phyloP scores from a whole-genome alignment of 2,797 vertebrate genomes.

The Euthynnus affinis region DNA sequence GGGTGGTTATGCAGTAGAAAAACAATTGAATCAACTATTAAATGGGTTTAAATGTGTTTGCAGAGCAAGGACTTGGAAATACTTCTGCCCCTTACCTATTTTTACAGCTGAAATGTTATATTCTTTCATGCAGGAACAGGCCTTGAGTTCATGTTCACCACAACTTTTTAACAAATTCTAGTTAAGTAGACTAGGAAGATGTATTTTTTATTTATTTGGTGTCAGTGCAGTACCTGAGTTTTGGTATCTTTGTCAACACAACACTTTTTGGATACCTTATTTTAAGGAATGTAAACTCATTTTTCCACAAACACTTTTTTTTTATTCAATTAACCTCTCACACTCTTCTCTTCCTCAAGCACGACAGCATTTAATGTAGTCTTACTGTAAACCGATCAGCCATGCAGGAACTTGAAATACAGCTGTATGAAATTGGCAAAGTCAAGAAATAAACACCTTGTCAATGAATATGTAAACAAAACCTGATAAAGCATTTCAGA shows the following conservation, averaged over 20 bases:
- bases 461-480: background rate
- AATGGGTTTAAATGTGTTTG: background rate
- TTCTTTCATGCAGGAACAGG: background rate
- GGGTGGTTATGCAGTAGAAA: too few species aligned
- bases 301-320: background rate
- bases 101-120: background rate
- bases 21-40: background rate
- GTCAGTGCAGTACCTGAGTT: background rate
- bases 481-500: background rate
- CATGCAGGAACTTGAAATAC: background rate
- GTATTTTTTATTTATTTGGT: background rate
- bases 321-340: background rate
- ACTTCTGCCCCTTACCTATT: background rate
- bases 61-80: background rate
- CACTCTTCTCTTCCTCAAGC: background rate
- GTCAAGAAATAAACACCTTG: background rate
- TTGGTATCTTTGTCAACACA: background rate
- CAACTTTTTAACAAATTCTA: background rate
- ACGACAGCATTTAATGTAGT: background rate
- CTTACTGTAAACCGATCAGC: background rate
- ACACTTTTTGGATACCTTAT: background rate
- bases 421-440: background rate
- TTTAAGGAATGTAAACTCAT: background rate
- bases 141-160: conserved; percentile 1
- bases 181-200: background rate